phyloP scores from a whole-genome alignment of 2,797 vertebrate genomes.

The Ptychadena robeensis region DNA sequence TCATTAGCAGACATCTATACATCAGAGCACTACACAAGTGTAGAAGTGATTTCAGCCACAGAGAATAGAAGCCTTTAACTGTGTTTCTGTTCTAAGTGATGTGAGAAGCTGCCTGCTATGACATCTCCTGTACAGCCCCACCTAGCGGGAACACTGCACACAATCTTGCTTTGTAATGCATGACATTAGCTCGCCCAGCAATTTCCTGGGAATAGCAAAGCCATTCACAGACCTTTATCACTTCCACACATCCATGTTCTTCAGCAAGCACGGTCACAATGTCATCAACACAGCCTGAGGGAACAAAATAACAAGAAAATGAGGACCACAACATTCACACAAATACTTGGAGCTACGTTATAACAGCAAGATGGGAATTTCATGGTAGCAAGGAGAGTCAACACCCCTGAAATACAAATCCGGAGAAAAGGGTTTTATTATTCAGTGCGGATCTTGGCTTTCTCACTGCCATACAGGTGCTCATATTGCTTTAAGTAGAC shows the following conservation, averaged over 20 bases:
- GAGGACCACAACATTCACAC: slow-evolving; percentile 2
- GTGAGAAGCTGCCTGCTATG: neutral
- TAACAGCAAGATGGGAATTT: slow-evolving; percentile 18
- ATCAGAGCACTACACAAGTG: neutral
- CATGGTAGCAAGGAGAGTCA: neutral
- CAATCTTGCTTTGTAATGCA: slow-evolving; percentile 16
- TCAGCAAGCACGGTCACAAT: slow-evolving; percentile 91
- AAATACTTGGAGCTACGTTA: neutral
- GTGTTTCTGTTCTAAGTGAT: neutral
- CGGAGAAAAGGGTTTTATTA: no score
- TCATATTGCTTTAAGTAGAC: no score
- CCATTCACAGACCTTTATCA: slow-evolving; percentile 83
- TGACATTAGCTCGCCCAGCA: slow-evolving; percentile 17
- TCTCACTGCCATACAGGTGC: no score
- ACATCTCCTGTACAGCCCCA: neutral
- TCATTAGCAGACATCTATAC: neutral
- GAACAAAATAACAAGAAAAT: slow-evolving; percentile 57
- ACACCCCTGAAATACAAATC: neutral
- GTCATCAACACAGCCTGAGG: slow-evolving; percentile 90
- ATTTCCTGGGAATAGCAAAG: slow-evolving; percentile 44
- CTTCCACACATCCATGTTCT: slow-evolving; percentile 92
- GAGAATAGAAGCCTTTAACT: slow-evolving; percentile 2
- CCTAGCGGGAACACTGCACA: slow-evolving; percentile 4
- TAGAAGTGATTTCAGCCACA: neutral
- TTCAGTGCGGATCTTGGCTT: no score